A percentile compares a stretch with the other conserved stretches of the same genome.
Conservation (phyloP, 2,113 vertebrate species). For the Hipposideros armiger region DNA sequence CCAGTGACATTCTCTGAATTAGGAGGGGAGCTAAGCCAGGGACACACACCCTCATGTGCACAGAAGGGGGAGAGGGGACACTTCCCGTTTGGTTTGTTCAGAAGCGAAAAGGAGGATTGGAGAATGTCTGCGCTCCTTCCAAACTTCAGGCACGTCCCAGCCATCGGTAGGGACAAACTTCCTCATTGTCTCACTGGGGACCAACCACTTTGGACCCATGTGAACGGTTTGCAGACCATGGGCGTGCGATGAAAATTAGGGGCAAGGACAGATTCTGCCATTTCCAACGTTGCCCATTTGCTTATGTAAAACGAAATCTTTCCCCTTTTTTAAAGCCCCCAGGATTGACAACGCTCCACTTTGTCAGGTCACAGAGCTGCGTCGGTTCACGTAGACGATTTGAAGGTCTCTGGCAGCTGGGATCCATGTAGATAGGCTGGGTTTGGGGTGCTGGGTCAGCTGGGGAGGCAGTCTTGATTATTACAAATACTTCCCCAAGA, state of each 20-base stretch:
- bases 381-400: too few species aligned
- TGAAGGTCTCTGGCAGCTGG: rapidly evolving
- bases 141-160: rapidly evolving
- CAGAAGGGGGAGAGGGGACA: rapidly evolving
- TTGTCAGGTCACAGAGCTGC: rapidly evolving
- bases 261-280: rapidly evolving
- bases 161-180: rapidly evolving
- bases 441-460: rapidly evolving
- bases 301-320: not conserved
- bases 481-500: not conserved
- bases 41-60: rapidly evolving
- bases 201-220: rapidly evolving
- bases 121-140: rapidly evolving
- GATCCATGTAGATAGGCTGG: rapidly evolving
- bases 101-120: rapidly evolving
- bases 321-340: rapidly evolving
- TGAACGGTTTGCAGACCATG: rapidly evolving
- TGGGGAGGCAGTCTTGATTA: rapidly evolving
- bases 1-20: rapidly evolving
- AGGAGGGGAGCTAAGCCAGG: too few species aligned
- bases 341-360: rapidly evolving
- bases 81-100: not conserved
- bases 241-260: rapidly evolving
- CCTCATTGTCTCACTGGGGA: rapidly evolving
- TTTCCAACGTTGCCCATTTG: rapidly evolving